These are phyloP conservation scores for Gallinago media DNA, from an alignment of 2,113 vertebrate genomes.

Conservation along the genomic window DNA sequence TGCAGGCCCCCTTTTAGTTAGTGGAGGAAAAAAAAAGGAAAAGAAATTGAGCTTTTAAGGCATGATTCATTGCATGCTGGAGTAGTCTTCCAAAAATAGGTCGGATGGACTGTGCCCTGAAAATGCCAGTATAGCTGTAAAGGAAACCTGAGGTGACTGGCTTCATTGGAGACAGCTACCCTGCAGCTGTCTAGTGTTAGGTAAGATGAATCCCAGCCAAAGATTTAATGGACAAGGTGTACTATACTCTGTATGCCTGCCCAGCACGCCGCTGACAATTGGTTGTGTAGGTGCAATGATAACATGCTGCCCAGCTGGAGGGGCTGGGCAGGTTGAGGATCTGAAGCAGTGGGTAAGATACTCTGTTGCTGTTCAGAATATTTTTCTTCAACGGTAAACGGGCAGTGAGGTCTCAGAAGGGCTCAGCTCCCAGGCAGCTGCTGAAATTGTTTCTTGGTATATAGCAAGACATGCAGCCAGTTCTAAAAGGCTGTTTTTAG, in stretches of 20 bases:
- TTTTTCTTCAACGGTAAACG: not conserved
- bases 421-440: not conserved
- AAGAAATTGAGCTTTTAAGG: not conserved
- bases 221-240: not conserved
- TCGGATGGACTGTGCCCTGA: not conserved
- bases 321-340: not conserved
- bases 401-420: not conserved
- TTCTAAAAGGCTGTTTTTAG: slow-evolving; percentile 64
- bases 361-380: not conserved
- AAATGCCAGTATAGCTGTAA: not conserved
- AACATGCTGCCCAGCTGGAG: not conserved
- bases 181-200: slow-evolving; percentile 10
- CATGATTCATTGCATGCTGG: not conserved
- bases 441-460: slow-evolving; percentile 35
- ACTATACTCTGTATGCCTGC: not conserved
- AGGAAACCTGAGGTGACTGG: not conserved
- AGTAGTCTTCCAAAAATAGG: not conserved
- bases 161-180: not conserved
- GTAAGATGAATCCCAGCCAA: not conserved
- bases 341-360: not conserved
- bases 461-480: slow-evolving; percentile 9
- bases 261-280: not conserved
- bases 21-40: not conserved
- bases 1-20: not conserved
- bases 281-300: rapidly evolving